Conservation (phyloP, 2,113 vertebrate genomes). For the Hypanus sabinus region DNA sequence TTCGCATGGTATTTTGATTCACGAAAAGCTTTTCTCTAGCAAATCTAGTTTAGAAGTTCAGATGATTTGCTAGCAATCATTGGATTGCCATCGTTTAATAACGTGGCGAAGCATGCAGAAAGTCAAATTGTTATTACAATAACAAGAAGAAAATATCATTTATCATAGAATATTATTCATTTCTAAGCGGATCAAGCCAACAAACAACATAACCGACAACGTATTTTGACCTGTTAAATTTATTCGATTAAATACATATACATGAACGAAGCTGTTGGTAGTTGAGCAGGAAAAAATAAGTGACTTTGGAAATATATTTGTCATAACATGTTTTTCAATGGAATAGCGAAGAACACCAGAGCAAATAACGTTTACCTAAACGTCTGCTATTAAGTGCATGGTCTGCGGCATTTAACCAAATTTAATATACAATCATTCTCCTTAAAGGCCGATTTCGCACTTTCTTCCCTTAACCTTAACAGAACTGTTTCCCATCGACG, state of each 20-base stretch:
- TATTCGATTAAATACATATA: constrained; percentile 25
- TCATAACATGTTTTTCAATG: constrained; percentile 3
- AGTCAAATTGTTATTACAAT: not conserved
- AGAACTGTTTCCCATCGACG: not conserved
- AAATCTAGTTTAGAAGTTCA: not conserved
- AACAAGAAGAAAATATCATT: not conserved
- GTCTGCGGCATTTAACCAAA: not conserved
- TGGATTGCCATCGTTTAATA: not conserved
- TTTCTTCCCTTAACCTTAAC: not conserved
- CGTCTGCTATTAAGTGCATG: constrained; percentile 1
- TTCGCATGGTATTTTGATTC: not conserved
- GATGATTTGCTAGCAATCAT: not conserved
- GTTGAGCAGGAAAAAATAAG: not conserved
- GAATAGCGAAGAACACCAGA: not conserved
- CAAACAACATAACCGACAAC: not conserved
- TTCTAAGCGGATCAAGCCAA: not conserved
- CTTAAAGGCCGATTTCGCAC: constrained; percentile 17
- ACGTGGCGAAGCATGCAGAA: not conserved
- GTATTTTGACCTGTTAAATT: not conserved
- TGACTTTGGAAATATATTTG: constrained; percentile 19
- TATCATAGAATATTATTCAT: not conserved
- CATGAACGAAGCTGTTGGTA: not conserved
- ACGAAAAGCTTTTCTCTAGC: not conserved
- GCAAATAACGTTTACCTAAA: not conserved
- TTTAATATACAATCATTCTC: constrained; percentile 26